Evolutionary conservation across 2,797 vertebrate species (phyloP), one percentile per base, ranked within the genome.

Genomic region (Mormyrus proboscirostris): DNA sequence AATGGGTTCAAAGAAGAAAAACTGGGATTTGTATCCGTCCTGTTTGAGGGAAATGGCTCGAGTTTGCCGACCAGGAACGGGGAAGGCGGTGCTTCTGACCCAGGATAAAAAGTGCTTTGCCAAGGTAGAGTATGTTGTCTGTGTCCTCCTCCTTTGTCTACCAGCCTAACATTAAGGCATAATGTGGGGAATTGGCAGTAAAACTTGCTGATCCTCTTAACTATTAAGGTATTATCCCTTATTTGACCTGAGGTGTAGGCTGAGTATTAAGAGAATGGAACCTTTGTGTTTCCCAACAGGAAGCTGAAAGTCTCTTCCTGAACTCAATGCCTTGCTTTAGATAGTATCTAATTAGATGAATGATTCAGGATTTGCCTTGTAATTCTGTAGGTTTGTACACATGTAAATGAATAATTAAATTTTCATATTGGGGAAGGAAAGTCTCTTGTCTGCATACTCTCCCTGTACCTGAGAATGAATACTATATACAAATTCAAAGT

Each of bases 81-180:
- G 98, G 88, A 96, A 97, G 92, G 99, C 98, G 5, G 97, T 96
- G 8, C 94, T 99, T n/a, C 95, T 99, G 16, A 99, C 98, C 0
- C 98, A 99, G 92, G 98, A 99, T 93, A 99, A 98, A 94, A 99
- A 99, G 88, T 99, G 99, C 91, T 99, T 99, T 92, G 87, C 95
- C 41, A 99, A 99, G 97, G 98, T 99, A 95, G 14, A 76, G 19
- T 33, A 2, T 14, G 65, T 38, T 10, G 41, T 55, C 55, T 29
- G 16, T 47, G 12, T 9, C 41, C n/a, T 29, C 4, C 5, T 1
- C 10, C 8, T 47, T 2, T 44, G n/a, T 22, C 19, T 49, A 16
- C 29, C 65, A 38, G 59, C 59, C 8, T 25, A 65, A n/a, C 59
- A 29, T 29, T 29, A 62, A 25, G 12, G 38, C 12, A 73, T 38